Evolutionary conservation across 1,140 invertebrate genomes (phyloP).

Genomic region (Drosophila kohkoa): DNA sequence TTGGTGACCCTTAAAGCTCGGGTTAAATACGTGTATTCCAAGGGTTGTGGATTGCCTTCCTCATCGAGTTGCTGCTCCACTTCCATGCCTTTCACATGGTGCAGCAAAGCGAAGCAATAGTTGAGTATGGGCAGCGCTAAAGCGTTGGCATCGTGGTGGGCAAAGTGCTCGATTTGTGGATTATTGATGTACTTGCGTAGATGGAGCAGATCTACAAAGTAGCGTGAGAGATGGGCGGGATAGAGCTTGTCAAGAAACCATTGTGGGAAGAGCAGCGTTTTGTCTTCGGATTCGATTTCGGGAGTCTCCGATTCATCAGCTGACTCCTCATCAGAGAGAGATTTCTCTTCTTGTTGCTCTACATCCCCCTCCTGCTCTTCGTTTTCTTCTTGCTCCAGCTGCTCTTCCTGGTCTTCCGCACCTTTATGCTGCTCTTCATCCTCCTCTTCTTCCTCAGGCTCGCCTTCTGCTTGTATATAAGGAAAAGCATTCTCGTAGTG

Average conservation of each 20-base stretch:
- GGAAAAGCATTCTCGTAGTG: constrained; percentile 67
- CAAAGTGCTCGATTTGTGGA: constrained; percentile 91
- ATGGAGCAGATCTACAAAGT: constrained; percentile 89
- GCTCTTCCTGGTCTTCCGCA: constrained; percentile 7
- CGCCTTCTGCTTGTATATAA: constrained; percentile 50
- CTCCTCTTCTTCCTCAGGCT: constrained; percentile 30
- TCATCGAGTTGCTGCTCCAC: constrained; percentile 27
- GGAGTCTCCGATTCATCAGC: constrained; percentile 43
- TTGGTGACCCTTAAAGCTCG: constrained; percentile 77
- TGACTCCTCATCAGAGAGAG: constrained; percentile 18
- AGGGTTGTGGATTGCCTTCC: constrained; percentile 43
- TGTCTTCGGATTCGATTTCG: constrained; percentile 59
- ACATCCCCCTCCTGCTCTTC: constrained; percentile 4
- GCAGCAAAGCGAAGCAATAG: constrained; percentile 89
- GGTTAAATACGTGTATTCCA: constrained; percentile 76
- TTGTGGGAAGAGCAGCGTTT: constrained; percentile 85
- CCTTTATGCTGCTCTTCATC: constrained; percentile 3
- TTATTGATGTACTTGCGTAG: constrained; percentile 88
- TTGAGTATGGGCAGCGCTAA: constrained; percentile 88
- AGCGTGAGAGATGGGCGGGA: constrained; percentile 86
- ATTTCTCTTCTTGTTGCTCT: constrained; percentile 32
- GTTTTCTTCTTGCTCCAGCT: background rate
- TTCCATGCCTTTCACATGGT: constrained; percentile 66
- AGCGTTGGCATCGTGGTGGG: constrained; percentile 86
- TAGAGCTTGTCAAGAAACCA: constrained; percentile 89